phyloP scores from a whole-genome alignment of 2,888 invertebrate species.

The Chalcis sispes region DNA sequence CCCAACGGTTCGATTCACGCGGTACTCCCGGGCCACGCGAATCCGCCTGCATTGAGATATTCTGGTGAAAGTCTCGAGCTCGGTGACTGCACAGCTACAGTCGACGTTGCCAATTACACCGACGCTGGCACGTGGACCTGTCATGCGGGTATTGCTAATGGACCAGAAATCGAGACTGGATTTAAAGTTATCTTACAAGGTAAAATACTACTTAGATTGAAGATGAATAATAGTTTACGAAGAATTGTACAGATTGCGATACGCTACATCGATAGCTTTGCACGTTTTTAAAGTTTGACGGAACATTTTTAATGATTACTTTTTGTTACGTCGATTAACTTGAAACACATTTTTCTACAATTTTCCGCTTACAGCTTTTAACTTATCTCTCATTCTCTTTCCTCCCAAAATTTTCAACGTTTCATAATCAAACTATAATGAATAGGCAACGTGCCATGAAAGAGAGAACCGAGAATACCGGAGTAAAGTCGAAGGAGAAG shows the following conservation, averaged over 20 bases:
- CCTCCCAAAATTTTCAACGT: background rate
- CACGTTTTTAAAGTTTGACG: no score
- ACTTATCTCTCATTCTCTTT: no score
- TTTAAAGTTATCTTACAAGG: slow-evolving; percentile 67
- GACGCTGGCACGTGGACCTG: slow-evolving; percentile 69
- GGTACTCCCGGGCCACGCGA: slow-evolving; percentile 53
- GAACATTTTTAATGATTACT: no score
- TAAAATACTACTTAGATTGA: slow-evolving; percentile 43
- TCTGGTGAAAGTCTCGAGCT: slow-evolving; percentile 64
- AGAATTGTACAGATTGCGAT: background rate
- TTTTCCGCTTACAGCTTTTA: no score
- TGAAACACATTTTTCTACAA: background rate
- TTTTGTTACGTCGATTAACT: no score
- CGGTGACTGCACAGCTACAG: slow-evolving; percentile 67
- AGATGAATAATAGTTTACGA: background rate
- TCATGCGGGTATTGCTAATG: slow-evolving; percentile 64
- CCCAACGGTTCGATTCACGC: slow-evolving; percentile 67
- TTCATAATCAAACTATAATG: slow-evolving; percentile 27
- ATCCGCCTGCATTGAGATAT: slow-evolving; percentile 58
- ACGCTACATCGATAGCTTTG: no score
- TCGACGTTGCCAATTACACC: slow-evolving; percentile 61
- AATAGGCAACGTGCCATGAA: slow-evolving; percentile 27
- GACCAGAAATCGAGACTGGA: slow-evolving; percentile 61
- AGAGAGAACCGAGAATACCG: background rate
- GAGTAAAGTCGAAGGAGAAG: background rate